Evolutionary conservation across 2,113 vertebrate genomes (phyloP).

Genomic region (Canis aureus): DNA sequence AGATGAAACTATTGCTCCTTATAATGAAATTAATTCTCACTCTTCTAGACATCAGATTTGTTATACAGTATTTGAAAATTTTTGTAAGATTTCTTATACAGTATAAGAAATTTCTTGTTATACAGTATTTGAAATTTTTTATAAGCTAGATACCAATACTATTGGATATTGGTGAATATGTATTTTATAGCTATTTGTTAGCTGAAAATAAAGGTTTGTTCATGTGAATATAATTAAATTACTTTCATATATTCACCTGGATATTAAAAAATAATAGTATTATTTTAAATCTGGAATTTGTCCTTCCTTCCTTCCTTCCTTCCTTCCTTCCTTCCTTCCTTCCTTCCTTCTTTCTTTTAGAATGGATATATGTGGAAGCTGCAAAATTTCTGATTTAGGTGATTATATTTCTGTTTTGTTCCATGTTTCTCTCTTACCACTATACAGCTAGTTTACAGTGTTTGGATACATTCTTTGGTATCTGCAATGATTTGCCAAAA

Average conservation of each 20-base stretch:
- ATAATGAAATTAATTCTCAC: constrained; percentile 44
- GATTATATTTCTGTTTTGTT: neutral
- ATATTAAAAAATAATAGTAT: neutral
- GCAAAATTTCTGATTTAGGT: neutral
- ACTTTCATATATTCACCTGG: neutral
- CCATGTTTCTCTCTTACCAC: neutral
- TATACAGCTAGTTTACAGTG: constrained; percentile 41
- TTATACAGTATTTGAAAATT: neutral
- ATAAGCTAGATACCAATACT: neutral
- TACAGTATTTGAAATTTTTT: neutral
- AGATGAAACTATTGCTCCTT: constrained; percentile 8
- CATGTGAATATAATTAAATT: neutral
- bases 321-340: accelerated
- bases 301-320: neutral
- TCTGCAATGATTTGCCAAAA: constrained; percentile 44
- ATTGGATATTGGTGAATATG: neutral
- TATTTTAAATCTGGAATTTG: neutral
- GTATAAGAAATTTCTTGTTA: neutral
- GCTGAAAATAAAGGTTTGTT: constrained; percentile 25
- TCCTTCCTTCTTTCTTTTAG: neutral
- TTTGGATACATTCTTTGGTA: constrained; percentile 47
- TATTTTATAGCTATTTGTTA: neutral
- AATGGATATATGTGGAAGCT: neutral
- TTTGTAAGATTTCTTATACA: neutral
- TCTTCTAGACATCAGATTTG: neutral